phyloP scores from a whole-genome alignment of 2,113 vertebrate species.

The Garra rufa region DNA sequence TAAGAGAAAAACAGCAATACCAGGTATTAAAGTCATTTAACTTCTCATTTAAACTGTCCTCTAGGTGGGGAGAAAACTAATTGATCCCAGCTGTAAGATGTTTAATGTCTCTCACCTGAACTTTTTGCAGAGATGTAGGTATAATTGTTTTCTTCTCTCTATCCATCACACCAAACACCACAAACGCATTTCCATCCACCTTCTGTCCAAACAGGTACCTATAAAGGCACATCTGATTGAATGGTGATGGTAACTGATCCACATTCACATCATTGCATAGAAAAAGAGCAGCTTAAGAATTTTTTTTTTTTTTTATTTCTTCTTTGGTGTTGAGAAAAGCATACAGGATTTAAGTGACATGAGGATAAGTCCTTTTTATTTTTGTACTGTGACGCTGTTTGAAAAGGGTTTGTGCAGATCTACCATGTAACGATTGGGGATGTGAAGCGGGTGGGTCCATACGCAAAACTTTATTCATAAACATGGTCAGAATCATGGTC shows the following conservation, averaged over 20 bases:
- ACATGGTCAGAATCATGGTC: too few relatives aligned
- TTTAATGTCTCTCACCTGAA: constrained; percentile 61
- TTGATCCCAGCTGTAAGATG: not conserved
- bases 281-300: not conserved
- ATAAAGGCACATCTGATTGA: not conserved
- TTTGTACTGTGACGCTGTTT: too few relatives aligned
- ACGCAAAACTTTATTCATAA: too few relatives aligned
- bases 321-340: too few relatives aligned
- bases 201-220: constrained; percentile 79
- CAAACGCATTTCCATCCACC: constrained; percentile 70
- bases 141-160: constrained; percentile 67
- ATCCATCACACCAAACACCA: constrained; percentile 75
- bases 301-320: too few relatives aligned
- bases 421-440: too few relatives aligned
- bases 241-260: not conserved
- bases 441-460: too few relatives aligned
- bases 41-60: not conserved
- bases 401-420: too few relatives aligned
- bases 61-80: not conserved
- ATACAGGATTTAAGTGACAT: too few relatives aligned
- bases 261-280: not conserved
- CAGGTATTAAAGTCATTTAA: not conserved
- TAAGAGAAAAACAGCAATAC: not conserved
- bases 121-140: constrained; percentile 69
- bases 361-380: too few relatives aligned